Evolutionary conservation across 2,797 vertebrate species (phyloP), one percentile per base, ranked within the genome.

Genomic region (Luscinia megarhynchos): DNA sequence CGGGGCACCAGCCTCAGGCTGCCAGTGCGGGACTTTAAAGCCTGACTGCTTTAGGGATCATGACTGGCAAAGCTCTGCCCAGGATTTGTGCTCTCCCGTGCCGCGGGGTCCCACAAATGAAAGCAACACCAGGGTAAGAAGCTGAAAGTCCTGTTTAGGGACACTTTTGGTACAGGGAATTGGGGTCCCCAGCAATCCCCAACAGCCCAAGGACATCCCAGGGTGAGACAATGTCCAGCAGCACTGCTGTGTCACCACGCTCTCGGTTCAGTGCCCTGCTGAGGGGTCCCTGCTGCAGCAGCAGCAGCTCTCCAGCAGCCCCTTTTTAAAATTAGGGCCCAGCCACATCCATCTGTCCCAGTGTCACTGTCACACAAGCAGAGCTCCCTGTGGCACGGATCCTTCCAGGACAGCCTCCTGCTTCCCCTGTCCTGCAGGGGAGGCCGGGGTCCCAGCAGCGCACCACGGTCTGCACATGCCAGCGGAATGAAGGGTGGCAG

Each of bases 221-320:
- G 68, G 26, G 75, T 26, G 54, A 66, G 41, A 34, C 24, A 40
- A 68, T 7, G 45, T 66, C 77, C 86, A 55, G 70, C 69, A 91
- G 77, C 63, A 43, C 0, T 0, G 74, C 27, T 4, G 1, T 1
- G 4, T 58, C 80, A 78, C 69, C 0, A 0, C 0, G 0, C 12
- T 41, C 4, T 27, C 5, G 0, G 36, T 46, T 45, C 1, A 5
- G 54, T 46, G 32, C 38, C 21, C 2, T 0, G 54, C 4, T 1
- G 57, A 76, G 72, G 20, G 26, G 43, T 69, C 55, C 53, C 55
- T 53, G 54, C 68, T 57, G 66, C 79, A 51, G 78, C 81, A 91
- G 46, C 74, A 91, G 74, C 81, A 91, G 79, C 30, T 62, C 51
- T 68, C 59, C 48, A 36, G 46, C 3, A 53, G 51, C 29, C 64